Conservation (phyloP, 1,140 invertebrate species). For the Caenorhabditis inopinata region DNA sequence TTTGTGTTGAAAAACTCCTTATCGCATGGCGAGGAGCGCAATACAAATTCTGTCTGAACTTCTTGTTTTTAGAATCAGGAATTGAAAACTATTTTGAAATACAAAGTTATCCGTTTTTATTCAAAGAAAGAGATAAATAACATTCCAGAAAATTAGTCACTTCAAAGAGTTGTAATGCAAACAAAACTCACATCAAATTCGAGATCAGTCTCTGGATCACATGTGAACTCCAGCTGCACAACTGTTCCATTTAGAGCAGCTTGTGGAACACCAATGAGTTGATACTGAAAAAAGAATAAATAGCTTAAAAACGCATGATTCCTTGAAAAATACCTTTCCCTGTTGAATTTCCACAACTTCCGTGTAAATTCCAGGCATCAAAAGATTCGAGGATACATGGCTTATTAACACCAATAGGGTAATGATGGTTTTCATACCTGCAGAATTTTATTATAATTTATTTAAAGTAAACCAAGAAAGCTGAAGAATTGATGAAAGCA, state of each 20-base stretch:
- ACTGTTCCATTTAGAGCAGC: conserved; percentile 63
- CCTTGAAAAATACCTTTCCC: not conserved
- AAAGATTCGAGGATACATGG: conserved; percentile 21
- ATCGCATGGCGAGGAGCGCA: conserved; percentile 63
- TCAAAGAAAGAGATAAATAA: not conserved
- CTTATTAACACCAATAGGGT: not conserved
- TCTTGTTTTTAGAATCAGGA: not conserved
- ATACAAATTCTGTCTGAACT: conserved; percentile 59
- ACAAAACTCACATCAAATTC: conserved; percentile 44
- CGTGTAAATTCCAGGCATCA: conserved; percentile 35
- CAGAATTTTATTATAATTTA: not conserved
- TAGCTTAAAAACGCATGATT: not conserved
- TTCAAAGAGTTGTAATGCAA: too few species aligned
- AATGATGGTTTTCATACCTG: conserved; percentile 19
- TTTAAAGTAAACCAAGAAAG: not conserved
- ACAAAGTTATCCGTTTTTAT: not conserved
- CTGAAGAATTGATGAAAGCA: not conserved
- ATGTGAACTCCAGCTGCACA: conserved; percentile 58
- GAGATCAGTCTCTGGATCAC: conserved; percentile 30
- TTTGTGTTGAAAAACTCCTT: conserved; percentile 62
- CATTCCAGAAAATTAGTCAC: not conserved
- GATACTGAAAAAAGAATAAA: conserved; percentile 49
- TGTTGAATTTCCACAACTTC: conserved; percentile 30
- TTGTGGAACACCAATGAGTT: conserved; percentile 64
- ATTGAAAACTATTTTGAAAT: conserved; percentile 37